phyloP scores from a whole-genome alignment of 30 jellyfish, hydroid and myxozoan species.

The Pelagia noctiluca region DNA sequence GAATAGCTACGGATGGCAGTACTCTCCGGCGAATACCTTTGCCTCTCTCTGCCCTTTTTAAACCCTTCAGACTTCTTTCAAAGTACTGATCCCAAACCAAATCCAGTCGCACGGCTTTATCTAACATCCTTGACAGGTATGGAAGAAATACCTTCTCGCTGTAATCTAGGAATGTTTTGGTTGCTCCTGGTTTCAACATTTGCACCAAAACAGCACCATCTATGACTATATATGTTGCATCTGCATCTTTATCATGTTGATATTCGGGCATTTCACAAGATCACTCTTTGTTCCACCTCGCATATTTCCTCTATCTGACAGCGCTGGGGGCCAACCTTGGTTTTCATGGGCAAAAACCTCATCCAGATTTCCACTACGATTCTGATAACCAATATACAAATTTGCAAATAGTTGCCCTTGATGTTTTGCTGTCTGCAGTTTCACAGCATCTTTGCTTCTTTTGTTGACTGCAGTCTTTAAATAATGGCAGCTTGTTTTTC shows the following conservation, averaged over 20 bases:
- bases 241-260: too few relatives aligned
- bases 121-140: not conserved
- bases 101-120: too few relatives aligned
- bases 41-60: not conserved
- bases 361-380: not conserved
- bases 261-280: too few relatives aligned
- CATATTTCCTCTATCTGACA: too few relatives aligned
- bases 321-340: not conserved
- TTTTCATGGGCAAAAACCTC: not conserved
- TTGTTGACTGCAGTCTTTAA: not conserved
- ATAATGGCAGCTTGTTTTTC: too few relatives aligned
- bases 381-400: too few relatives aligned
- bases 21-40: not conserved
- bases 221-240: not conserved
- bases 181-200: constrained; percentile 4
- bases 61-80: too few relatives aligned
- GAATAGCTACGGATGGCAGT: not conserved
- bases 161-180: not conserved
- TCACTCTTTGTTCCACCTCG: too few relatives aligned
- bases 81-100: too few relatives aligned
- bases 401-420: not conserved
- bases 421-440: not conserved
- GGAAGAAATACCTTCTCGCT: constrained; percentile 4
- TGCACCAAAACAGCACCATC: constrained; percentile 4
- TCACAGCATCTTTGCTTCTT: too few relatives aligned